Percentiles rank a stretch among this genome's conserved stretches.
Evolutionary conservation across 2,888 invertebrate species (phyloP).

Genomic region (Phragmatobia fuliginosa): DNA sequence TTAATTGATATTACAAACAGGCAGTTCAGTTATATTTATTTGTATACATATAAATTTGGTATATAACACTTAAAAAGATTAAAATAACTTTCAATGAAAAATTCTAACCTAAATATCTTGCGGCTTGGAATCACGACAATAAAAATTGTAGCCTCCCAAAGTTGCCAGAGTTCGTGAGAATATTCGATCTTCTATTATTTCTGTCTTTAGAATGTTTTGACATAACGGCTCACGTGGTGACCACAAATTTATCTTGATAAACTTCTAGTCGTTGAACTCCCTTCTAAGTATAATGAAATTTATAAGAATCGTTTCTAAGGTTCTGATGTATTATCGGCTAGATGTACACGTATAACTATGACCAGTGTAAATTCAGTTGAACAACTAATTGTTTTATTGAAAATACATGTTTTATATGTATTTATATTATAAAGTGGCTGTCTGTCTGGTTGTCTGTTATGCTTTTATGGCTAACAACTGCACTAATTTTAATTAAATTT

Average conservation of each 20-base stretch:
- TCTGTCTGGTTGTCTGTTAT: no score
- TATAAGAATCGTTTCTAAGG: not conserved
- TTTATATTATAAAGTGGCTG: no score
- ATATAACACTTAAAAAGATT: not conserved
- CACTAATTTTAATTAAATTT: no score
- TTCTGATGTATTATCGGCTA: not conserved
- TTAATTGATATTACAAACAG: no score
- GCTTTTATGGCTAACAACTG: no score
- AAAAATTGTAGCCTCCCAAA: slow-evolving; percentile 44
- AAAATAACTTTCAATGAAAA: slow-evolving; percentile 18
- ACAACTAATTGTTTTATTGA: not conserved
- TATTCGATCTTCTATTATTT: slow-evolving; percentile 62
- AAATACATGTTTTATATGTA: not conserved
- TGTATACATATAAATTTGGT: not conserved
- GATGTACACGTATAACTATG: not conserved
- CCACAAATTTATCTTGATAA: slow-evolving; percentile 46
- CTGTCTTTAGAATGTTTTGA: slow-evolving; percentile 60
- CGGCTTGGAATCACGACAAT: slow-evolving; percentile 40
- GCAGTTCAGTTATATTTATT: no score
- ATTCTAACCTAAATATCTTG: slow-evolving; percentile 46
- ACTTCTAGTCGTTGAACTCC: slow-evolving; percentile 34
- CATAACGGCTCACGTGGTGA: slow-evolving; percentile 47
- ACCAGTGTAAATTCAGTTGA: not conserved
- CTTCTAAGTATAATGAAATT: slow-evolving; percentile 12
- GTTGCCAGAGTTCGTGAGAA: slow-evolving; percentile 66